Base-by-base conservation (phyloP, 2,113 vertebrate genomes). In the Anhinga anhinga region DNA sequence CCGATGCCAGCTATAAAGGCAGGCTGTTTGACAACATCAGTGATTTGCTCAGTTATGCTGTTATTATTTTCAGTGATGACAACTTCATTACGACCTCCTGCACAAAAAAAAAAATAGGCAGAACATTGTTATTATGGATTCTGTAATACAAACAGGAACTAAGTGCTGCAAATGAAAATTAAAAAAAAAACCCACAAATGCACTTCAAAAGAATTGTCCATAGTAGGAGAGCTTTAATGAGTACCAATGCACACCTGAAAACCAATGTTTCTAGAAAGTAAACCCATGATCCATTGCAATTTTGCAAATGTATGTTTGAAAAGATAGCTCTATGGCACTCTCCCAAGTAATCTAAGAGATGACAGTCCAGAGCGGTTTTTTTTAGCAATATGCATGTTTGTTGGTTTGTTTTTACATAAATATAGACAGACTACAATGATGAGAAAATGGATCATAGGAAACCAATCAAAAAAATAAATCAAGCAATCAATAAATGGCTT, bases 41-140 rank as follows among this genome's bases (percentile, higher is more conserved):
- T 99, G 98, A 99, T 99, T 98, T 99, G 99, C 88, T 99, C 99
- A 16, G 99, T 99, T 98, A 99, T 99, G 98, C 99, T 99, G 98
- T 99, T 99, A 97, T 99, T 99, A 67, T 98, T 98, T 98, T 99
- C 99, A 1, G 99, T 99, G 98, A 99, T 99, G 90, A 99, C 99
- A 97, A 99, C 99, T 82, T 99, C 99, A 16, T 98, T 98, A 53
- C 97, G 98, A 67, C 96, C 97, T 63, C 98, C 98, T 98, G 95
- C 85, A 92, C 5, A 82, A 95, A 95, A 47, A 70, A 47, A 71
- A 94, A 55, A 73, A 53, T 9, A 2, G 4, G 79, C 16, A 58
- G 74, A 49, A 73, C 1, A 1, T 4, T 36, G n/a, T 73, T 36
- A 34, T 61, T 67, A 66, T 7, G 36, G 19, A 69, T 30, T 79